Evolutionary conservation across 1,140 invertebrate genomes (phyloP).

Genomic region (Hydropsyche tenuis): DNA sequence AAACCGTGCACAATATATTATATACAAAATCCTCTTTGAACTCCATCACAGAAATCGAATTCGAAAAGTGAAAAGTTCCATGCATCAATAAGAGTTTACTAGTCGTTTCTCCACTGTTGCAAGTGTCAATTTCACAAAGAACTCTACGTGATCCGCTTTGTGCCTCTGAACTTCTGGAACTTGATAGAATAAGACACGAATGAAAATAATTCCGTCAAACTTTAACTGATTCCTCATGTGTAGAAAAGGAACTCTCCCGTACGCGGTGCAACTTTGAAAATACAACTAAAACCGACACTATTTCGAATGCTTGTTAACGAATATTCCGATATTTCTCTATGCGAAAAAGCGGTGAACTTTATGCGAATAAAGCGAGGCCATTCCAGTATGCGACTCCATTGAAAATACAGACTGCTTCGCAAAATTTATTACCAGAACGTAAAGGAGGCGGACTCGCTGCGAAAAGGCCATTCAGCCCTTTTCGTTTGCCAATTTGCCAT

Average conservation of each 20-base stretch:
- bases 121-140: neutral
- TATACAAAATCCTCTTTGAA: too few relatives aligned
- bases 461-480: neutral
- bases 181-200: neutral
- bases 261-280: neutral
- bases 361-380: neutral
- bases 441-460: neutral
- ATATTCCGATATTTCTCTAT: too few relatives aligned
- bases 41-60: too few relatives aligned
- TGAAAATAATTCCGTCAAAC: constrained; percentile 10
- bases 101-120: neutral
- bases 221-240: neutral
- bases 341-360: neutral
- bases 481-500: neutral
- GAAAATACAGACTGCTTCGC: neutral
- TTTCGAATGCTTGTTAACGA: too few relatives aligned
- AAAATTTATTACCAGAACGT: constrained; percentile 1
- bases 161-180: neutral
- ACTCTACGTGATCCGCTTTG: neutral
- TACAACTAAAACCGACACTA: neutral
- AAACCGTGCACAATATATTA: too few relatives aligned
- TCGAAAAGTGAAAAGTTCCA: too few relatives aligned
- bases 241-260: neutral
- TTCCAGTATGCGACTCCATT: neutral
- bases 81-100: neutral